Evolutionary conservation across 2,888 invertebrate genomes (phyloP), one percentile per base, ranked within the genome.

Genomic region (Criorhina ranunculi): DNA sequence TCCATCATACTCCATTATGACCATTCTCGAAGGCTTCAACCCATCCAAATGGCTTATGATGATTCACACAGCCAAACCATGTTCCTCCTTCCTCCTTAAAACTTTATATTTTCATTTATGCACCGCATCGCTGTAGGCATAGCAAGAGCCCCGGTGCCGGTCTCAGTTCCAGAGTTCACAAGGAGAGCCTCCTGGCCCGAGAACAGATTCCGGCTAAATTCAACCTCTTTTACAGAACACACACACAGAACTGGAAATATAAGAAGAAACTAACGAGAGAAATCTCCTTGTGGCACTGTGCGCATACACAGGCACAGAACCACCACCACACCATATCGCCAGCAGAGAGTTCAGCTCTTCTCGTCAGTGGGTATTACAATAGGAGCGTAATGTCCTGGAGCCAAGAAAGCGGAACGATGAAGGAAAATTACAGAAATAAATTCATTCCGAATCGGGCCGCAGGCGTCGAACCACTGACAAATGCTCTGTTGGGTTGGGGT

Each of bases 351-450:
- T 76, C 70, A 76, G 51, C 66, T 66, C 82, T 69, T 24, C 73
- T 83, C 69, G 59, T 75, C 85, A 59, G 64, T 51, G 80, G 64
- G 75, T 70, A 75, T 60, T 87, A 86, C 87, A 86, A 81, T 70
- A 70, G 81, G 72, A 81, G 76, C 70, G 60, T 46, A 81, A 86
- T 81, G 67, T 62, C 86, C 77, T 77, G 40, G 42, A 64, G 86
- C 76, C 72, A 86, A 86, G 86, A 81, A 81, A 86, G 86, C 77
- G 86, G 85, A 80, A 86, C 77, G 86, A 86, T 72, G 80, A 86
- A 86, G 86, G 86, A 86, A 86, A 86, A 86, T 86, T 86, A 86
- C 86, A 86, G 86, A 86, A 86, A 86, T 86, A 86, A 86, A 86
- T 86, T 86, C 81, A 86, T 86, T 86, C 81, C 76, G 70, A 81